Evolutionary conservation across 2,113 vertebrate genomes (phyloP).

Genomic region (Dicaeum eximium): DNA sequence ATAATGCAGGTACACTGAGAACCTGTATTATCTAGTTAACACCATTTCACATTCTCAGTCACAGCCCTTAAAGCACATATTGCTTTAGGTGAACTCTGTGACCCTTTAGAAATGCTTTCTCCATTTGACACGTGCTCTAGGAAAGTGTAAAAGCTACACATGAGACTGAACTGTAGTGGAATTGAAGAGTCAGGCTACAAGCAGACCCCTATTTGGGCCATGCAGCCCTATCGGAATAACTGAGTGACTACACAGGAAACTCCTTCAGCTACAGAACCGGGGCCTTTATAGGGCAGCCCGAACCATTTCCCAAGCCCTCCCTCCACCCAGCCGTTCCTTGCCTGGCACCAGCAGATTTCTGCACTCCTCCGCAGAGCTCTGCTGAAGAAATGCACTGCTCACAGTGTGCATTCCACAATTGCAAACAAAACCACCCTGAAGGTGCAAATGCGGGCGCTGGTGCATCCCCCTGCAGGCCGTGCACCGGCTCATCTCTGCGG

Average conservation of each 20-base stretch:
- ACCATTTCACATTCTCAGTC: background rate
- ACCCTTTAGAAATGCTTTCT: background rate
- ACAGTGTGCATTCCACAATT: accelerated
- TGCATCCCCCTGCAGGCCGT: background rate
- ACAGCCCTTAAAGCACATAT: background rate
- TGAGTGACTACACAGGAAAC: background rate
- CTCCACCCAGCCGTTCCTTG: accelerated
- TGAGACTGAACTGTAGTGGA: background rate
- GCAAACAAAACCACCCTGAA: background rate
- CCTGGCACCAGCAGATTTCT: background rate
- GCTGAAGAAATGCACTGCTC: background rate
- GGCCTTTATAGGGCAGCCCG: background rate
- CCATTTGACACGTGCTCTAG: accelerated
- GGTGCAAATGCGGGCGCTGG: background rate
- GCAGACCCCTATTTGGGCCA: background rate
- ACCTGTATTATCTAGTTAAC: background rate
- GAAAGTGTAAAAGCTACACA: background rate
- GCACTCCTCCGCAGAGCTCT: background rate
- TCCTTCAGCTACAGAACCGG: accelerated
- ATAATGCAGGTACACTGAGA: background rate
- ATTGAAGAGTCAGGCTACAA: background rate
- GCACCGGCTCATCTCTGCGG: background rate
- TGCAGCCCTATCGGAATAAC: accelerated
- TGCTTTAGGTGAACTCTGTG: background rate
- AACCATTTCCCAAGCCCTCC: background rate